Percentiles rank a stretch among this genome's conserved stretches.
Evolutionary conservation across 2,888 invertebrate genomes (phyloP).

Genomic region (Lamellibrachia columna): DNA sequence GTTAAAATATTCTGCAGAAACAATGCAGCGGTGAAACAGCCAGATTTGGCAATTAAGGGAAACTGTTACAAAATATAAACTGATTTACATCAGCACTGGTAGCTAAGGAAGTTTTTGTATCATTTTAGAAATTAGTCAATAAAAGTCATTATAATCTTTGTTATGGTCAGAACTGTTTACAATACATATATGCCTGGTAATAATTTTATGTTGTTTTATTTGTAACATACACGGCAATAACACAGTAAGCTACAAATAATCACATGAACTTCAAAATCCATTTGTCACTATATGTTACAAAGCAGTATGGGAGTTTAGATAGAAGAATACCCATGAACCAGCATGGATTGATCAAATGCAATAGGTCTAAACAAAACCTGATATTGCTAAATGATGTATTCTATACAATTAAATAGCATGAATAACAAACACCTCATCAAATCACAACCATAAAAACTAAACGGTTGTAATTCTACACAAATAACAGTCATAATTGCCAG

Average conservation of each 20-base stretch:
- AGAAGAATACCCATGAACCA: neutral
- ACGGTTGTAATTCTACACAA: neutral
- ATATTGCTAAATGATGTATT: neutral
- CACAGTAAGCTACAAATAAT: neutral
- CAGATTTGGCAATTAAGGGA: neutral
- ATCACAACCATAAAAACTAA: neutral
- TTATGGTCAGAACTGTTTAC: neutral
- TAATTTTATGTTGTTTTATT: neutral
- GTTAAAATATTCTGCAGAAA: neutral
- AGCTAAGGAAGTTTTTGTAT: neutral
- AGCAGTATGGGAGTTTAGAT: neutral
- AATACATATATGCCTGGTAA: neutral
- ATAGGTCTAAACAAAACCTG: neutral
- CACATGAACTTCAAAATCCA: neutral
- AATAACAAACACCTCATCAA: neutral
- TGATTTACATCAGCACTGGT: neutral
- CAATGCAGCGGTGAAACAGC: neutral
- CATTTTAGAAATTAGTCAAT: neutral
- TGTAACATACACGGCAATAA: neutral
- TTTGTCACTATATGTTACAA: neutral
- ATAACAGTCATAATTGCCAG: neutral
- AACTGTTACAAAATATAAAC: neutral
- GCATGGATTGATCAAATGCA: neutral
- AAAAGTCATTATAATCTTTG: neutral
- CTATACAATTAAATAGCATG: neutral